Conservation (phyloP, 1,140 invertebrate species). For the Catajapyx aquilonaris region DNA sequence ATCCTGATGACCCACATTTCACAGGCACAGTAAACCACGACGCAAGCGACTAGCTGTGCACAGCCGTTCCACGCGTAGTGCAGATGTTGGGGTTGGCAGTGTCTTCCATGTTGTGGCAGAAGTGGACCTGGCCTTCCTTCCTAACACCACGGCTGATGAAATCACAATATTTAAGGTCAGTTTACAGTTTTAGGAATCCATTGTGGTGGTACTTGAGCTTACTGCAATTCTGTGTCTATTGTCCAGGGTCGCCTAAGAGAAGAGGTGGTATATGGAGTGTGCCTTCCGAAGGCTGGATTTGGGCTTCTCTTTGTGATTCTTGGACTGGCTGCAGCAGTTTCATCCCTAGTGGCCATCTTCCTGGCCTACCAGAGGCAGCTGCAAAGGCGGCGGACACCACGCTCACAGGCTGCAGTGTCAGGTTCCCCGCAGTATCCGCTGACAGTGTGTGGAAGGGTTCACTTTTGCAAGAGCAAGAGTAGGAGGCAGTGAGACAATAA, state of each 20-base stretch:
- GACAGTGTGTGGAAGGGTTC: neutral
- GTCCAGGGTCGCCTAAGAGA: conserved; percentile 57
- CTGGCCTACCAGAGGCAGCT: conserved; percentile 49
- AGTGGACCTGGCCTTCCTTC: conserved; percentile 74
- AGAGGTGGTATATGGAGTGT: conserved; percentile 67
- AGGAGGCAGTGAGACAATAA: neutral
- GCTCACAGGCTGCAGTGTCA: neutral
- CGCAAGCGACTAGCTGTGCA: too few relatives aligned
- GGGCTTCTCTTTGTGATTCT: conserved; percentile 69
- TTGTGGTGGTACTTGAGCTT: too few relatives aligned
- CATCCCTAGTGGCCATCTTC: conserved; percentile 51
- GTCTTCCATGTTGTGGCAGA: conserved; percentile 81
- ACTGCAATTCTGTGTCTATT: too few relatives aligned
- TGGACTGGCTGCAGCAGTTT: conserved; percentile 59
- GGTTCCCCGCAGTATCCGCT: neutral
- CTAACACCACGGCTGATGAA: conserved; percentile 50
- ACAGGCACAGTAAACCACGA: too few relatives aligned
- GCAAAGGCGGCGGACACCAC: conserved; percentile 30
- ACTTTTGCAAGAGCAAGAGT: neutral
- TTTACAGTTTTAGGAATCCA: too few relatives aligned
- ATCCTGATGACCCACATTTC: too few relatives aligned
- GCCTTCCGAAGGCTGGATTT: conserved; percentile 68
- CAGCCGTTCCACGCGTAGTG: conserved; percentile 31
- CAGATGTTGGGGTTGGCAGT: conserved; percentile 65
- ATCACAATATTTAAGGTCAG: too few relatives aligned